phyloP scores from a whole-genome alignment of 2,888 invertebrate genomes.

The Drosophila anomalata region DNA sequence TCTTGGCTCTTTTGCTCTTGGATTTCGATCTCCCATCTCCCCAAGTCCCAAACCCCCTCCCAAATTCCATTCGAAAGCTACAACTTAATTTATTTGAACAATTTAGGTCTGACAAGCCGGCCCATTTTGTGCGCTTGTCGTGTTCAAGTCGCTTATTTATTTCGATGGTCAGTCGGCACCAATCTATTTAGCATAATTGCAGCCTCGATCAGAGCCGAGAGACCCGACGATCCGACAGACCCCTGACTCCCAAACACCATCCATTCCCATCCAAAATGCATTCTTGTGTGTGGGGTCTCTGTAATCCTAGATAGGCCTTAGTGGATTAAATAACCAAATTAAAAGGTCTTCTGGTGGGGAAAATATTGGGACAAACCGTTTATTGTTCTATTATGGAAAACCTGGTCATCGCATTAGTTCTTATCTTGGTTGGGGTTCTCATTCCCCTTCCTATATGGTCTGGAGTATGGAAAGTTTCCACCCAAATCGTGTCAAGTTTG shows the following conservation, averaged over 20 bases:
- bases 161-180: constrained; percentile 61
- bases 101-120: constrained; percentile 73
- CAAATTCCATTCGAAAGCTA: constrained; percentile 65
- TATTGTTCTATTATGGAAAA: constrained; percentile 42
- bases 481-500: constrained; percentile 28
- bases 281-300: constrained; percentile 32
- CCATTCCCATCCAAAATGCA: not conserved
- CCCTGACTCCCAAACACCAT: not conserved
- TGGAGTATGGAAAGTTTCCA: not conserved
- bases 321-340: constrained; percentile 42
- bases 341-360: constrained; percentile 17
- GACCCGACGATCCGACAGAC: not conserved
- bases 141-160: constrained; percentile 69
- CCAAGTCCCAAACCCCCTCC: not conserved
- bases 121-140: constrained; percentile 27
- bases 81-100: constrained; percentile 79
- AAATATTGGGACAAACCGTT: constrained; percentile 39
- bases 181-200: constrained; percentile 77
- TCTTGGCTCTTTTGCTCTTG: constrained; percentile 5
- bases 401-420: constrained; percentile 31
- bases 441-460: not conserved
- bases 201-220: constrained; percentile 30
- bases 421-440: constrained; percentile 8
- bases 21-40: constrained; percentile 5
- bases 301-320: constrained; percentile 44